Percentiles rank a stretch among this genome's conserved stretches.
These are phyloP conservation scores for Chitala chitala DNA, from an alignment of 2,113 vertebrate species.

Conservation along the genomic window DNA sequence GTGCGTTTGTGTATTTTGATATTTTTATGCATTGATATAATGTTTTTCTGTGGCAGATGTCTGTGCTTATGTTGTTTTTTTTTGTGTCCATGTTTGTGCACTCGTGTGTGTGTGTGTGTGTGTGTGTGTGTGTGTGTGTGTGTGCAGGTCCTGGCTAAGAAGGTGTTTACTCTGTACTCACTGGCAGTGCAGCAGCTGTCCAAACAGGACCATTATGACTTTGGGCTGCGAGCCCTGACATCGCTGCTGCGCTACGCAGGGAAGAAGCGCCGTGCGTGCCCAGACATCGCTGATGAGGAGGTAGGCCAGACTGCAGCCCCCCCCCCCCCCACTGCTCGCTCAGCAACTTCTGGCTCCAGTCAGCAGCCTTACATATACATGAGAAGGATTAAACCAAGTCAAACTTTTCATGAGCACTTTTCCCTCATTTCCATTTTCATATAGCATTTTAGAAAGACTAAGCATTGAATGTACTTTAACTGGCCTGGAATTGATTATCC, in stretches of 20 bases:
- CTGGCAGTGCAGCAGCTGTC: constrained; percentile 82
- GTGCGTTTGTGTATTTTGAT: not conserved
- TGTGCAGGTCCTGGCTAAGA: constrained; percentile 72
- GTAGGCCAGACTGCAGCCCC: constrained; percentile 42
- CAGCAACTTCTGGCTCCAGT: not conserved
- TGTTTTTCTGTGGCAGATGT: not conserved
- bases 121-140: constrained; percentile 16
- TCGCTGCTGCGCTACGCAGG: constrained; percentile 77
- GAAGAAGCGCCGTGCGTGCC: constrained; percentile 60
- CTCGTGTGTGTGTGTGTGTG: constrained; percentile 3
- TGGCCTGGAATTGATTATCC: no score
- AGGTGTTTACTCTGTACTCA: constrained; percentile 80
- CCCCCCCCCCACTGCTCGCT: not conserved
- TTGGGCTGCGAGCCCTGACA: constrained; percentile 78
- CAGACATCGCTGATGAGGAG: constrained; percentile 69
- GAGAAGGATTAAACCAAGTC: no score
- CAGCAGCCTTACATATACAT: not conserved
- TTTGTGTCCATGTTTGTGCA: not conserved
- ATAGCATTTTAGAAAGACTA: no score
- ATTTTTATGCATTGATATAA: not conserved
- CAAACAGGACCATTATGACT: constrained; percentile 84
- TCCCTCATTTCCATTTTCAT: no score
- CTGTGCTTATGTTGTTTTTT: not conserved
- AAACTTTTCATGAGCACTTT: no score
- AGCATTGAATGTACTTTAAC: no score